Evolutionary conservation across 2,113 vertebrate species (phyloP), one percentile per base, ranked within the genome.

Genomic region (Eonycteris spelaea): DNA sequence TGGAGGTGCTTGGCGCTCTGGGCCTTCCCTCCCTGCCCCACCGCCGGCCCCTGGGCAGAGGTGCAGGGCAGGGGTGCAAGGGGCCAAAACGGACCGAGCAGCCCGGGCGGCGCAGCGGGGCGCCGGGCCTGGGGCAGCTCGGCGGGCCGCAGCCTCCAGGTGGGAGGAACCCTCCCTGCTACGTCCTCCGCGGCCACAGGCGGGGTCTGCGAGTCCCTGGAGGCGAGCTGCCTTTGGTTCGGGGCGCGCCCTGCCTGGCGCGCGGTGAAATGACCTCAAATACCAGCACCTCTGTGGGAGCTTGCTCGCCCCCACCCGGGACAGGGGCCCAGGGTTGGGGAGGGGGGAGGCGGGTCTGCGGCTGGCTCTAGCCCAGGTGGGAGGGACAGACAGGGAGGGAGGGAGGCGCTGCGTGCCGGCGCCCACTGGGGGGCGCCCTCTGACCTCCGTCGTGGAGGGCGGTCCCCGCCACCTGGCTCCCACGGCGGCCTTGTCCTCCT

Each of bases 401-500:
- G 45, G 45, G 11, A 16, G 24, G n/a, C 28, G 1, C 0, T 0
- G 30, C 7, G 13, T 7, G 63, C 6, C 3, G 53, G 53, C 4
- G 53, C 18, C 53, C 16, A 1, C 11, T 9, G 45, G 45, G 5
- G 71, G 30, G 45, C 0, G 2, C 16, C 7, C 40, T 57, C 75
- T 53, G 71, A 53, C 65, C 21, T 51, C 45, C 68, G 8, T 14
- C 35, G 2, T 0, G 16, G 35, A 38, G 28, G 38, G 28, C 13
- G 7, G 2, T 2, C 24, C 19, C 19, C 6, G 4, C 6, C 55
- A 2, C 6, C 22, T 5, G 19, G 0, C 13, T 35, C 14, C 19
- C 33, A 0, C 14, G 0, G 61, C 15, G 55, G 43, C 43, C 70
- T n/a, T 71, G 53, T 73, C 45, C n/a, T 73, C 21, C 43, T 3